Base-by-base conservation (phyloP, 2,797 vertebrate species). In the Gastrophryne carolinensis region DNA sequence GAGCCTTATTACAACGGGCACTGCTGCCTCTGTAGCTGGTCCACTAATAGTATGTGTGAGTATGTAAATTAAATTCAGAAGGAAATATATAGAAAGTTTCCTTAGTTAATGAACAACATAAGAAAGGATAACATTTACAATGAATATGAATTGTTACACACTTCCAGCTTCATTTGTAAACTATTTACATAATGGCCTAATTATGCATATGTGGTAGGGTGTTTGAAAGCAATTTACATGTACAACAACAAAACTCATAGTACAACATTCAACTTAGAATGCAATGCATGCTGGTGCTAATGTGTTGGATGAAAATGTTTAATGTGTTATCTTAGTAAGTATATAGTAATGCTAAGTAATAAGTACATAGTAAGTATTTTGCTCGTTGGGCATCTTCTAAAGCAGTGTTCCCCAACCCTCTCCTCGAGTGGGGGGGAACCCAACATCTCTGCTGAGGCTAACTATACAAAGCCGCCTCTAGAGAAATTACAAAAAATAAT, bases 181-280 rank as follows among this genome's bases (percentile, higher is more conserved):
- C 21, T 23, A 71, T 60, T 71, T 71, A 60, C 54, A 58, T 60
- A 71, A 60, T 71, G 68, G 58, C 9, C 54, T 71, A 49, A 60
- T 60, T 71, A 71, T 71, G 68, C 32, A 71, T 47, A 60, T 71
- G 27, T 24, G 7, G n/a, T 29, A 27, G 23, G 23, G 26, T 39
- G 49, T 52, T 60, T 37, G 44, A 29, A 24, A 58, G 68, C 26
- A 57, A 56, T 70, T 70, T 70, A 70, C 39, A 58, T 49, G 53
- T 47, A 37, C 32, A 37, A 58, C 29, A 70, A 32, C 37, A 26
- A 49, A 71, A 71, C 37, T 8, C 60, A 35, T 37, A 58, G 21
- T 12, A 35, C 15, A 47, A 58, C 15, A 71, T 57, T 47, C 60
- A 17, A 60, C 4, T 32, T n/a, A n/a, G n/a, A n/a, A n/a, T n/a